Evolutionary conservation across 1,140 invertebrate species (phyloP), one percentile per base, ranked within the genome.

Genomic region (Lanistes nyassanus): DNA sequence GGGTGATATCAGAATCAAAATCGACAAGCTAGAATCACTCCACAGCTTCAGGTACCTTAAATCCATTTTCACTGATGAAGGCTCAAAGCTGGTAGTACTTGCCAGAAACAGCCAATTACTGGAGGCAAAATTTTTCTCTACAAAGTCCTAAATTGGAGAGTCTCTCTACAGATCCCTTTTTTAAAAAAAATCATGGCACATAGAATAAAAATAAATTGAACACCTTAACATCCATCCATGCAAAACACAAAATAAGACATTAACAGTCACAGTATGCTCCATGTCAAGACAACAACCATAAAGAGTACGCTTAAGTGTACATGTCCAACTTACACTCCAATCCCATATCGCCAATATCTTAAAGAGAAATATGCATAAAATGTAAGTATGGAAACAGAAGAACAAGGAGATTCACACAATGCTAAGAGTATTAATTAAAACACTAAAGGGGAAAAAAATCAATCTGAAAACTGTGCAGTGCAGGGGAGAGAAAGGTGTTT

Each of bases 271-370:
- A 16, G 3, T 62, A 36, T 26, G 6, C 11, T 11, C 19, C 53
- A 60, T 11, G 26, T 21, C 5, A 71, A 66, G 34, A 71, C 51
- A 67, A 19, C 6, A 47, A 64, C 26, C 21, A 72, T 6, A 73
- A 29, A 71, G 31, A 39, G 19, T 56, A 0, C 19, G 26, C 23
- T 5, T 6, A 64, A 34, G 39, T 62, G 36, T 19, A 34, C 42
- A 74, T 1, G 29, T 66, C 29, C 39, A 55, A 84, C 82, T 83
- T 80, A 85, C 83, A 85, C 84, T 77, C 80, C 84, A 53, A 82
- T 76, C 67, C 84, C 84, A 80, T 85, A 85, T 67, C 84, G 81
- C 84, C 84, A 85, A 72, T 82, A 85, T 79, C 84, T 85, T 78
- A n/a, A 70, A 47, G 36, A 69, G 64, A 42, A 29, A 66, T 16